Evolutionary conservation across 2,888 invertebrate genomes (phyloP).

Genomic region (Sinelater perroti): DNA sequence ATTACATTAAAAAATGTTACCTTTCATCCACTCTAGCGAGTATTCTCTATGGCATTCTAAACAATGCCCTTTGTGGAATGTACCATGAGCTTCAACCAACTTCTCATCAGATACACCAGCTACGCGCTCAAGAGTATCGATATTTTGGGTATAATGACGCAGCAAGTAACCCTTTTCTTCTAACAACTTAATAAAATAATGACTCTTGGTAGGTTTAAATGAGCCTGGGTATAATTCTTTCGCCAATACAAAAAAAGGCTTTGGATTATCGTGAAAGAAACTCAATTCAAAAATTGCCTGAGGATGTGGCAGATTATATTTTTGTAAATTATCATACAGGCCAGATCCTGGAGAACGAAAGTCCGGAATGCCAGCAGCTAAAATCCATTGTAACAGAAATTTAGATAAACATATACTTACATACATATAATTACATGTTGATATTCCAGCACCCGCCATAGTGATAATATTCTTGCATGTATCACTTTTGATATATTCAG

Average conservation of each 20-base stretch:
- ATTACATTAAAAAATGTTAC: conserved; percentile 61
- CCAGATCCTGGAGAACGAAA: conserved; percentile 94
- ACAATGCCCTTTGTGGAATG: conserved; percentile 89
- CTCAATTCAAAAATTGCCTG: conserved; percentile 91
- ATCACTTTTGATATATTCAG: conserved; percentile 78
- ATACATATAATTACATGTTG: conserved; percentile 79
- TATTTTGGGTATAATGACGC: conserved; percentile 89
- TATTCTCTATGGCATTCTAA: conserved; percentile 77
- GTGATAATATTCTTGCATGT: conserved; percentile 88
- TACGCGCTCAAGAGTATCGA: conserved; percentile 89
- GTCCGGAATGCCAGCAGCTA: conserved; percentile 96
- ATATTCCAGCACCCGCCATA: conserved; percentile 96
- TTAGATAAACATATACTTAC: background rate
- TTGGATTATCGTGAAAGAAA: conserved; percentile 87
- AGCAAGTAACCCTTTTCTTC: conserved; percentile 81
- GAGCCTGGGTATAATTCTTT: conserved; percentile 88
- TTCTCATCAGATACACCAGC: conserved; percentile 86
- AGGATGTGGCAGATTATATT: conserved; percentile 91
- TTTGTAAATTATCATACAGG: conserved; percentile 88
- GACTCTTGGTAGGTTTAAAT: conserved; percentile 88
- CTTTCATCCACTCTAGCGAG: conserved; percentile 86
- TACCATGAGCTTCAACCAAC: conserved; percentile 94
- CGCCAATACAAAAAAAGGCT: conserved; percentile 91
- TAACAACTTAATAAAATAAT: conserved; percentile 88
- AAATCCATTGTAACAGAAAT: conserved; percentile 43